Evolutionary conservation across 2,888 invertebrate species (phyloP).

Genomic region (Coremacera marginata): DNA sequence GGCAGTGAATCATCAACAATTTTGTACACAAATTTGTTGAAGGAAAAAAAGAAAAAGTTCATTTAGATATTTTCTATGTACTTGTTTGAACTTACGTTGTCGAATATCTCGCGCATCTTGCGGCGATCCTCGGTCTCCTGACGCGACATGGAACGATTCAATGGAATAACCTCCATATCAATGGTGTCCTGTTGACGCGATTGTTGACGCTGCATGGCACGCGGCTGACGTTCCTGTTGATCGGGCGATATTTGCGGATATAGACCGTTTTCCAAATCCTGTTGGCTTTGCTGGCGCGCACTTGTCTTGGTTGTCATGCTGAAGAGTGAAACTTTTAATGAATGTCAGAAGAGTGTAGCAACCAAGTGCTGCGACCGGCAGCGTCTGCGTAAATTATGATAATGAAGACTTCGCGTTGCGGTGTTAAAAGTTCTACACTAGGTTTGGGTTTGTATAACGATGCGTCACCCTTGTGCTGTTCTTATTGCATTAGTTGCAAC

Average conservation of each 20-base stretch:
- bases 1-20: background rate
- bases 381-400: too few relatives aligned
- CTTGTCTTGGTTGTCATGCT: conserved; percentile 53
- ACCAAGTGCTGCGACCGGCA: too few relatives aligned
- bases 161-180: conserved; percentile 64
- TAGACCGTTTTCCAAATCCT: conserved; percentile 60
- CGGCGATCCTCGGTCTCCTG: conserved; percentile 60
- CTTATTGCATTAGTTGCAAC: too few relatives aligned
- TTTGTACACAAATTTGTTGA: too few relatives aligned
- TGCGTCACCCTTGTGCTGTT: too few relatives aligned
- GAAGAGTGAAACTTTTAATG: background rate
- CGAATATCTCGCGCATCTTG: conserved; percentile 60
- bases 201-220: conserved; percentile 52
- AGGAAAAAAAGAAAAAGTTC: too few relatives aligned
- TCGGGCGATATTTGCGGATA: conserved; percentile 60
- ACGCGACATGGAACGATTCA: conserved; percentile 54
- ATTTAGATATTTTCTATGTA: too few relatives aligned
- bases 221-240: conserved; percentile 34
- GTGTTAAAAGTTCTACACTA: too few relatives aligned
- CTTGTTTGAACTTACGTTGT: conserved; percentile 55
- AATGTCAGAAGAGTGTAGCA: background rate
- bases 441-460: too few relatives aligned
- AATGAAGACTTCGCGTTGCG: too few relatives aligned
- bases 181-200: conserved; percentile 62
- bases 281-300: conserved; percentile 53